A percentile compares a stretch with the other conserved stretches of the same genome.
phyloP scores from a whole-genome alignment of 2,113 vertebrate species.

The Planiliza haematocheilus region DNA sequence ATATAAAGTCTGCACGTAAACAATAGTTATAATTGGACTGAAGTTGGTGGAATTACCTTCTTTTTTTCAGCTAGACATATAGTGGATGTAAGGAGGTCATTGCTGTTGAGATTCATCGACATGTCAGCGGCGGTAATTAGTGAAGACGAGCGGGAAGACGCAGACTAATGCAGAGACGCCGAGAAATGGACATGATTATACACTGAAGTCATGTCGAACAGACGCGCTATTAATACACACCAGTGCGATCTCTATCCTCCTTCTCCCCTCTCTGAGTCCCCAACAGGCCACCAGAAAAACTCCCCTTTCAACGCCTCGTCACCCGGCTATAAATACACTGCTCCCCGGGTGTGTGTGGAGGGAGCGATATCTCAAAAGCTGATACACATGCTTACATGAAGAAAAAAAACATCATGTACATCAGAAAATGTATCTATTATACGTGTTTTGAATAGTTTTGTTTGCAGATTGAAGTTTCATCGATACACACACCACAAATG shows the following conservation, averaged over 20 bases:
- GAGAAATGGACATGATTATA: constrained; percentile 47
- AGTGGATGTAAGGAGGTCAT: neutral
- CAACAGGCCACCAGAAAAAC: constrained; percentile 78
- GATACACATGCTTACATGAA: constrained; percentile 51
- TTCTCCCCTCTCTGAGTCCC: constrained; percentile 60
- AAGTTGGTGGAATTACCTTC: neutral
- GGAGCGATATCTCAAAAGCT: constrained; percentile 43
- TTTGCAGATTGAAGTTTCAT: neutral
- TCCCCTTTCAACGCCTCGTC: constrained; percentile 82
- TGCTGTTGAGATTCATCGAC: neutral
- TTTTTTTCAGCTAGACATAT: neutral
- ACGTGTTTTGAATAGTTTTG: no score
- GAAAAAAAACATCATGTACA: neutral
- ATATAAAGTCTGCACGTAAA: neutral
- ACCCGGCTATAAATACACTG: constrained; percentile 81
- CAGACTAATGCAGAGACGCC: constrained; percentile 3
- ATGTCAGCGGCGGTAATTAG: constrained; percentile 2
- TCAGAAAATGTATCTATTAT: no score
- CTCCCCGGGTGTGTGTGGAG: constrained; percentile 40
- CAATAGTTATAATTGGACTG: no score
- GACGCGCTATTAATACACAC: constrained; percentile 80
- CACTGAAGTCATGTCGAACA: constrained; percentile 65
- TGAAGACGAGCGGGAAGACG: constrained; percentile 3
- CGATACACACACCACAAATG: no score
- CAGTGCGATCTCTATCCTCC: constrained; percentile 57